Base-by-base conservation (phyloP, 2,113 vertebrate genomes). In the Gila orcuttii region DNA sequence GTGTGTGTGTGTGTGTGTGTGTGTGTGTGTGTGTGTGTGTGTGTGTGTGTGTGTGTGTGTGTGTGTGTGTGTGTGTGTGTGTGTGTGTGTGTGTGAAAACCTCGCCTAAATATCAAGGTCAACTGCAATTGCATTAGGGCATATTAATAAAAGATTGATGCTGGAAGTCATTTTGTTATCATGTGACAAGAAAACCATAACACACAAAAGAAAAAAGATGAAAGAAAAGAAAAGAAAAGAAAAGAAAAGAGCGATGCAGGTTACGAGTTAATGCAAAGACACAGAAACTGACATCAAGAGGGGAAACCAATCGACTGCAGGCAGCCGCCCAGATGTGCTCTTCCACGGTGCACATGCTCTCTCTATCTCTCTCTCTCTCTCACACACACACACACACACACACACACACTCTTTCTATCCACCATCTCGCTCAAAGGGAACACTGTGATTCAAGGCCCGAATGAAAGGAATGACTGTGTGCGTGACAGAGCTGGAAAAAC, bases 391-490 rank as follows among this genome's bases (percentile, higher is more conserved):
- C 86, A 79, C 66, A 0, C 57, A 2, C 50, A n/a, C 90, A 85
- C 90, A 87, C 57, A 59, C 57, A n/a, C 64, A 3, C 33, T 85
- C 81, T 86, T 57, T 69, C 79, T 88, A 39, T 80, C 87, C 39
- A 15, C 25, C 39, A 74, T 82, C 86, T 86, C 62, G 5, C 39
- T 6, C 50, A 28, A 52, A 15, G 31, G 28, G 21, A 59, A 79
- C 10, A 55, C 64, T 82, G 64, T 36, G 64, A 69, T 82, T 64
- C 60, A 82, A 82, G 80, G 64, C 80, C 78, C 36, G 33, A 31
- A 62, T 81, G 66, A 86, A 78, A 82, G 79, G 36, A 57, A 42
- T 71, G 84, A 57, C 55, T 31, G 39, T 28, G 71, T 33, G 84
- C 68, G 81, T 82, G 66, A 47, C 15, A 62, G 82, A 85, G 60